These are phyloP conservation scores for Pogonocichla stellata DNA, from an alignment of 2,113 vertebrate species.

Conservation along the genomic window DNA sequence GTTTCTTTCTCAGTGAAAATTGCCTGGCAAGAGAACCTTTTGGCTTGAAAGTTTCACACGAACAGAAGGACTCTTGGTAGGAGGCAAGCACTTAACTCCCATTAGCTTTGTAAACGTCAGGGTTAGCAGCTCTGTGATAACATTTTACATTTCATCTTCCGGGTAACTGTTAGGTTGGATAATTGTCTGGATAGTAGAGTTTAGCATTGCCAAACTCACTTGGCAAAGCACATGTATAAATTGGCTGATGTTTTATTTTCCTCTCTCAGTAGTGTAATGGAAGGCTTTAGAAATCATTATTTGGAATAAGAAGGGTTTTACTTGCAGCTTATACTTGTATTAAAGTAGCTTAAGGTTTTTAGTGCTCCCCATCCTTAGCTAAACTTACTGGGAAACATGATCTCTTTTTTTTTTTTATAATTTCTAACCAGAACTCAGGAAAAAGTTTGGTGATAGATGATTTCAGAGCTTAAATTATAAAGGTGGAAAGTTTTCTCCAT, in stretches of 20 bases:
- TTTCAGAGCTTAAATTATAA: background rate
- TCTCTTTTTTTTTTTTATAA: background rate
- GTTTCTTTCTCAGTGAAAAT: background rate
- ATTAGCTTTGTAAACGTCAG: background rate
- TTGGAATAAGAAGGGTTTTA: slow-evolving; percentile 47
- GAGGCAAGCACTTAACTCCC: background rate
- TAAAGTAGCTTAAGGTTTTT: slow-evolving; percentile 51
- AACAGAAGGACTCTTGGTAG: background rate
- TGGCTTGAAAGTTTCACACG: background rate
- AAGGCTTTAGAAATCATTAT: background rate
- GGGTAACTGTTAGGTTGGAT: background rate
- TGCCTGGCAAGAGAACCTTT: background rate
- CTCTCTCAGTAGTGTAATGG: background rate
- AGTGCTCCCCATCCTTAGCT: slow-evolving; percentile 29
- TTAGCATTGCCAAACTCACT: background rate
- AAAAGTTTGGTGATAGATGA: background rate
- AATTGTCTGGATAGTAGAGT: background rate
- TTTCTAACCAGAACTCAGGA: background rate
- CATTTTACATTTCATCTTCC: background rate
- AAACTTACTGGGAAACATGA: slow-evolving; percentile 15
- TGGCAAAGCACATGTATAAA: background rate
- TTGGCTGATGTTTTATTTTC: slow-evolving; percentile 47
- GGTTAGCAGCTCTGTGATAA: background rate
- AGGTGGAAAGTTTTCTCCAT: background rate
- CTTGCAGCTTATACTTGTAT: slow-evolving; percentile 8